A percentile compares a stretch with the other conserved stretches of the same genome.
Conservation (phyloP, 2,113 vertebrate genomes). For the Saguinus midas region DNA sequence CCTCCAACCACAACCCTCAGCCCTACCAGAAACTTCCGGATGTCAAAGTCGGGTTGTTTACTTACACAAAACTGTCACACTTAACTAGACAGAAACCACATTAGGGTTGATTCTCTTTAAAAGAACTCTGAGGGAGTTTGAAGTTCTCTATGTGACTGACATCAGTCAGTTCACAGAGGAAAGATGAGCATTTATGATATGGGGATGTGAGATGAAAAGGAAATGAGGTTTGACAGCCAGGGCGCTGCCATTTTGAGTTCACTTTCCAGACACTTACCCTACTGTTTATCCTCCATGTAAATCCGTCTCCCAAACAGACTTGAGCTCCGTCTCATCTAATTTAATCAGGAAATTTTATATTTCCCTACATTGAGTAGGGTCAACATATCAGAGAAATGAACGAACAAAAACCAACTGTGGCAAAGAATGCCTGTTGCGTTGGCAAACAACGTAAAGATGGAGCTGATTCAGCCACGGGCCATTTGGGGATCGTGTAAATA, state of each 20-base stretch:
- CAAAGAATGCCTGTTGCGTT: background rate
- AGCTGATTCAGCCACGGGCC: background rate
- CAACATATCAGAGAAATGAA: background rate
- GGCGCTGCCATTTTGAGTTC: background rate
- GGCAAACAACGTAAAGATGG: background rate
- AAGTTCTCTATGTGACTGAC: slow-evolving; percentile 6
- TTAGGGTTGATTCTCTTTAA: background rate
- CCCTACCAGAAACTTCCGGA: background rate
- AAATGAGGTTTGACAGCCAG: background rate
- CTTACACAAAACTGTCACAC: background rate
- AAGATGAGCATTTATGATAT: background rate
- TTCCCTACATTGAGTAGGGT: background rate
- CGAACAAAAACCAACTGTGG: background rate
- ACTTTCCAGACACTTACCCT: background rate
- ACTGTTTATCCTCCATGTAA: background rate
- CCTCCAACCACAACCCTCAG: background rate
- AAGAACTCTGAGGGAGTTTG: slow-evolving; percentile 45
- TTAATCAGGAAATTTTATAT: background rate
- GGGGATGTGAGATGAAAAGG: background rate
- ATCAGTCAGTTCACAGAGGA: background rate
- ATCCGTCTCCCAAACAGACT: background rate
- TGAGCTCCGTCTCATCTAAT: background rate
- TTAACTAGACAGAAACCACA: slow-evolving; percentile 36
- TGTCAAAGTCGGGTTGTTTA: slow-evolving; percentile 17
- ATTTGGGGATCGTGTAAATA: background rate